These are phyloP conservation scores for Drosophila nr. medialis DNA, from an alignment of 2,888 invertebrate genomes.

Conservation along the genomic window DNA sequence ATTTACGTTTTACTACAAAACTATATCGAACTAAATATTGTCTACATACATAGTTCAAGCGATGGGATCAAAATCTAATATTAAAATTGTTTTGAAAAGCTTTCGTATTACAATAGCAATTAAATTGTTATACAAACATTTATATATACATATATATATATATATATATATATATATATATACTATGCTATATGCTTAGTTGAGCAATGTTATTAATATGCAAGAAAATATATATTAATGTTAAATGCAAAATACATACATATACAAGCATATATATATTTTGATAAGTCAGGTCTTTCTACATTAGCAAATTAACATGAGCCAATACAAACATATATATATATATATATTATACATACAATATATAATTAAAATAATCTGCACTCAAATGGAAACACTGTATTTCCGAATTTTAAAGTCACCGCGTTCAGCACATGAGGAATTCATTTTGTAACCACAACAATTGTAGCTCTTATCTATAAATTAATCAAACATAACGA, in stretches of 20 bases:
- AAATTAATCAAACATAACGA: conserved; percentile 38
- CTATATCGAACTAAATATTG: conserved; percentile 23
- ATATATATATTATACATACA: not conserved
- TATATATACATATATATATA: not conserved
- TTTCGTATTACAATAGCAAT: conserved; percentile 33
- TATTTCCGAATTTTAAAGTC: conserved; percentile 13
- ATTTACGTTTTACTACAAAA: conserved; percentile 15
- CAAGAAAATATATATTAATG: conserved; percentile 32
- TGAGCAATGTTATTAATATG: conserved; percentile 32
- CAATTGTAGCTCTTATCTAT: conserved; percentile 29
- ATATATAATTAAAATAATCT: conserved; percentile 6
- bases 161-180: conserved; percentile 7
- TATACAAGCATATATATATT: conserved; percentile 22
- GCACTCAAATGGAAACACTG: conserved; percentile 11
- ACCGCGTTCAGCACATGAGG: conserved; percentile 7
- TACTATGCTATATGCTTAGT: conserved; percentile 28
- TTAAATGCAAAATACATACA: conserved; percentile 24
- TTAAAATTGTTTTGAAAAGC: conserved; percentile 40
- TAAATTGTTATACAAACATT: conserved; percentile 25
- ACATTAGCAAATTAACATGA: conserved; percentile 23
- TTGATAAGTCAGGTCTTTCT: conserved; percentile 43
- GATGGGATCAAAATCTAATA: conserved; percentile 54
- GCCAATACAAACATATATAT: conserved; percentile 21
- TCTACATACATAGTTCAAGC: conserved; percentile 44
- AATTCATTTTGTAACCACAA: conserved; percentile 16